Evolutionary conservation across 2,113 vertebrate genomes (phyloP), one percentile per base, ranked within the genome.

Genomic region (Corythoichthys haematopterus): DNA sequence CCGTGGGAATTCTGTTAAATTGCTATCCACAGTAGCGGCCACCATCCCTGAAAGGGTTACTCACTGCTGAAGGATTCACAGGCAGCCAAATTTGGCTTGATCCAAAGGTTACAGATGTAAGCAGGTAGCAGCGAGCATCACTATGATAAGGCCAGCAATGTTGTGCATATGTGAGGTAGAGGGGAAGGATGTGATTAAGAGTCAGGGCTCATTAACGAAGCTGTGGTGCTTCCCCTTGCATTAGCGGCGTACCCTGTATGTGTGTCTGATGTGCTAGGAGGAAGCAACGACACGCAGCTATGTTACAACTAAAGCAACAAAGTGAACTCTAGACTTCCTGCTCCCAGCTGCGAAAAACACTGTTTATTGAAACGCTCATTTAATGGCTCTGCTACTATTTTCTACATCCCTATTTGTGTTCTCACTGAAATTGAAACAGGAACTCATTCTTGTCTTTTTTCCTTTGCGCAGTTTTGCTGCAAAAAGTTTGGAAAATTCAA

Each of bases 41-140:
- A 3, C 40, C 4, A 8, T 43, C 40, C 40, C 3, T 43, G 40
- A 8, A 43, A 43, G 40, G 1, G 78, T 78, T 82, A 86, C 86
- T 85, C 64, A 80, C 69, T 69, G 66, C 76, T 72, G 81, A 84
- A 80, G 69, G 72, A 83, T 83, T 85, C 74, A 78, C 51, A 40
- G 68, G 78, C 75, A 83, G 58, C 64, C 77, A 82, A 78, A 87
- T 86, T 81, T 77, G 69, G 71, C 82, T 68, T 82, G 82, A 88
- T 82, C 73, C 82, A 86, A 88, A 88, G 83, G 84, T 88, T 85
- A 84, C 76, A 78, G 76, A 80, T 82, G 76, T 78, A 79, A 76
- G 81, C 72, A 70, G 36, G 37, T 71, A 81, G 76, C 79, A 71
- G 62, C 76, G 73, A 75, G 83, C 82, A 75, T 70, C 77, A 83